Evolutionary conservation across 1,140 invertebrate species (phyloP), one percentile per base, ranked within the genome.

Genomic region (Bathynomus jamesi): DNA sequence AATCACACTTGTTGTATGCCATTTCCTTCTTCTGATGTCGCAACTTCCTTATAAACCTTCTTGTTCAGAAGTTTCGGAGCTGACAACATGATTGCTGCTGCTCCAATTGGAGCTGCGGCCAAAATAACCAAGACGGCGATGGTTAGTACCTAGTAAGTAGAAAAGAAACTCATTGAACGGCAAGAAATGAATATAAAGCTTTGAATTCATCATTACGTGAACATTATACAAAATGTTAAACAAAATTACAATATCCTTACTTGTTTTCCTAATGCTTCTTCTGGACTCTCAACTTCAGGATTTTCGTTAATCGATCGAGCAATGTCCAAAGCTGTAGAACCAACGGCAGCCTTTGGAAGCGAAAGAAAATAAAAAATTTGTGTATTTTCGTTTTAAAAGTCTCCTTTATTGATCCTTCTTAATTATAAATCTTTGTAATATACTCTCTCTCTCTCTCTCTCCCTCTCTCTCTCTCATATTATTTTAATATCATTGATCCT

Each of bases 101-200:
- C 93, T 0, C 94, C 93, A 1, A 93, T 82, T 0, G 95, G 95
- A 0, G 95, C 95, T 0, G 94, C 95, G 53, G 96, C 81, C 0
- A 96, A 83, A 65, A 98, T 96, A 17, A 91, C 92, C 69, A 97
- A 82, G 4, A 96, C 90, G 5, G 89, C 88, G 53, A 89, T 84
- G n/a, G 88, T 87, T 53, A 91, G 81, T 61, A 90, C 82, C 80
- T 87, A 83, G 46, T 80, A 80, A 21, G n/a, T n/a, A n/a, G n/a
- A n/a, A n/a, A n/a, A n/a, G n/a, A n/a, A n/a, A n/a, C 28, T 27
- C 3, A 62, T 8, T 8, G 21, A 10, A 7, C 21, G 28, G 10
- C 28, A 65, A 65, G 10, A 65, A 5, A 65, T 65, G 64, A 65
- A 17, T 29, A 5, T 30, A 65, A n/a, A n/a, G n/a, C n/a, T n/a